Conservation (phyloP, 2,113 vertebrate species). For the Mesocricetus auratus region DNA sequence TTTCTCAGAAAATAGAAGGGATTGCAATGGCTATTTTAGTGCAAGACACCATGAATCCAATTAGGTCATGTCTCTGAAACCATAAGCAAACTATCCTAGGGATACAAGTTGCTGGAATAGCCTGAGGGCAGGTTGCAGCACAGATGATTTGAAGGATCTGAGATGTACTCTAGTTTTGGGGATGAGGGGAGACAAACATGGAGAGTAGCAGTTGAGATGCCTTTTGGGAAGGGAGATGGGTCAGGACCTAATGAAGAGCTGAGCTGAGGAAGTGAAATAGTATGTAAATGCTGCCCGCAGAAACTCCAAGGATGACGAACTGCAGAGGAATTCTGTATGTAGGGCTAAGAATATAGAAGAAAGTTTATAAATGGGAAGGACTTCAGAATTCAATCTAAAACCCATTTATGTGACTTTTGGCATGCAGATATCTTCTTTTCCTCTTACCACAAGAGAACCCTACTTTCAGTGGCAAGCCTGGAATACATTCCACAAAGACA, state of each 20-base stretch:
- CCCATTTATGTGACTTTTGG: not conserved
- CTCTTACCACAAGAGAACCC: not conserved
- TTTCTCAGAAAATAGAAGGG: constrained; percentile 34
- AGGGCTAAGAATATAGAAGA: not conserved
- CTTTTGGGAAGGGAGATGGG: not conserved
- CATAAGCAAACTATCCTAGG: not conserved
- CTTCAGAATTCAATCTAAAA: not conserved
- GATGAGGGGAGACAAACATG: not conserved
- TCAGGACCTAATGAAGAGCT: not conserved
- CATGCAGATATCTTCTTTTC: not conserved
- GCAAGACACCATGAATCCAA: constrained; percentile 23
- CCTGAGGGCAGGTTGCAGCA: not conserved
- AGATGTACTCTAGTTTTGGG: not conserved
- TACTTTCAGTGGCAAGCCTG: not conserved
- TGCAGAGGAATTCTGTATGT: not conserved
- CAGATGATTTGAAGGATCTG: not conserved
- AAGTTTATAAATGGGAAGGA: not conserved
- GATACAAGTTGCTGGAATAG: not conserved
- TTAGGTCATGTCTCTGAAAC: constrained; percentile 18
- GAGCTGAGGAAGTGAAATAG: rapidly evolving
- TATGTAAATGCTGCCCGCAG: rapidly evolving
- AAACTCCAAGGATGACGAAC: no score
- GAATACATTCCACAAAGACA: not conserved
- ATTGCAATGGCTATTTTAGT: constrained; percentile 5
- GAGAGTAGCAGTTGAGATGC: not conserved